phyloP scores from a whole-genome alignment of 2,888 invertebrate species.

The Ormyrus labotus region DNA sequence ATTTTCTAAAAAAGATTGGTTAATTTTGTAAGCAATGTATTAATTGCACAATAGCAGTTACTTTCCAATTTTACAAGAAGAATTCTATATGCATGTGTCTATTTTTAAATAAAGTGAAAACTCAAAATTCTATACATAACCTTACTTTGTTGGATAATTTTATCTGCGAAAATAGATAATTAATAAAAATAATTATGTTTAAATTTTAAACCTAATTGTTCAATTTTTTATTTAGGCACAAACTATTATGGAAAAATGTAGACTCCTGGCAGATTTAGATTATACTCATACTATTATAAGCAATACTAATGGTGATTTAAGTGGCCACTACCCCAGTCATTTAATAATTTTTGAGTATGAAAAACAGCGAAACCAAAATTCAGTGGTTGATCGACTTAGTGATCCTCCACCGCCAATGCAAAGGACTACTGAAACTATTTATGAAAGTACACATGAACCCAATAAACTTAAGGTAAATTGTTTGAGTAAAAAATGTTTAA shows the following conservation, averaged over 20 bases:
- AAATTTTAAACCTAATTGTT: conserved; percentile 7
- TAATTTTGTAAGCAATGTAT: neutral
- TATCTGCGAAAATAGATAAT: neutral
- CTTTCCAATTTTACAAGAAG: neutral
- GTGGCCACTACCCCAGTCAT: conserved; percentile 84
- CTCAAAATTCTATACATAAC: neutral
- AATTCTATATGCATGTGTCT: neutral
- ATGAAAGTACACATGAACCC: conserved; percentile 79
- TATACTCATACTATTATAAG: conserved; percentile 82
- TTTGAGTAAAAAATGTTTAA: neutral
- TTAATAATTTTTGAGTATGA: conserved; percentile 82
- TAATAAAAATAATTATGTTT: conserved; percentile 14
- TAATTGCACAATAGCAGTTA: neutral
- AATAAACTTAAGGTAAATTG: conserved; percentile 76
- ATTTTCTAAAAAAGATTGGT: neutral
- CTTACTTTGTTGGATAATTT: neutral
- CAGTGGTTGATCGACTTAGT: conserved; percentile 47
- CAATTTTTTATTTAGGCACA: conserved; percentile 76
- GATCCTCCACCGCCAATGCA: conserved; percentile 68
- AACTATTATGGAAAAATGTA: conserved; percentile 80
- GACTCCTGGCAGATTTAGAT: conserved; percentile 82
- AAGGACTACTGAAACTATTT: conserved; percentile 77
- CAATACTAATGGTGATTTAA: conserved; percentile 82
- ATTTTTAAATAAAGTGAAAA: neutral
- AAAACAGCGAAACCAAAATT: conserved; percentile 69